Percentiles rank a stretch among this genome's conserved stretches.
Conservation (phyloP, 2,888 invertebrate genomes). For the Pollenia angustigena region DNA sequence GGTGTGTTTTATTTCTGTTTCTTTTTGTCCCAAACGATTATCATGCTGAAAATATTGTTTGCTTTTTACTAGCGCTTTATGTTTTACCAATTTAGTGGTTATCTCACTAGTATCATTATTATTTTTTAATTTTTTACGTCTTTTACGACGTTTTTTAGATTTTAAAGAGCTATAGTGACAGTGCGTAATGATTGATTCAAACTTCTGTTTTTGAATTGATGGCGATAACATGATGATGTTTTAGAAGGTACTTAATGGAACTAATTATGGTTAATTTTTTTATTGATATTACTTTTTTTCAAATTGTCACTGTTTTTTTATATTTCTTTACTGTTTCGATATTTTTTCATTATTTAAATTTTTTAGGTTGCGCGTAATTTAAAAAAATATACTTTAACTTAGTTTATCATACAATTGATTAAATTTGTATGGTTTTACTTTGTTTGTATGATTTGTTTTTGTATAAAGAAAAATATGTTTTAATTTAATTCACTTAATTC, state of each 20-base stretch:
- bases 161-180: conserved; percentile 31
- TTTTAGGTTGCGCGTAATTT: too few species aligned
- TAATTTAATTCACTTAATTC: background rate
- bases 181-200: conserved; percentile 32
- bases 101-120: conserved; percentile 64
- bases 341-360: too few species aligned
- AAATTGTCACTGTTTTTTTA: too few species aligned
- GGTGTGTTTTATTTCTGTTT: conserved; percentile 39
- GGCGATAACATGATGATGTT: conserved; percentile 77
- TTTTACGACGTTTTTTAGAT: conserved; percentile 74
- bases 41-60: conserved; percentile 82
- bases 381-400: too few species aligned
- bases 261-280: background rate
- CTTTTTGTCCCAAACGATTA: conserved; percentile 77
- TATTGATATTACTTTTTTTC: background rate
- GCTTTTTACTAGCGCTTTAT: conserved; percentile 76
- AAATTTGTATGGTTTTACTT: background rate
- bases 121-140: conserved; percentile 71
- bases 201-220: conserved; percentile 71
- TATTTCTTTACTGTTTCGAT: too few species aligned
- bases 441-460: background rate
- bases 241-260: background rate
- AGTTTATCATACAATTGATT: too few species aligned
- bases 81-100: conserved; percentile 65
- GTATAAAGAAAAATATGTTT: background rate